Evolutionary conservation across 2,797 vertebrate genomes (phyloP), one percentile per base, ranked within the genome.

Genomic region (Sternotherus odoratus): DNA sequence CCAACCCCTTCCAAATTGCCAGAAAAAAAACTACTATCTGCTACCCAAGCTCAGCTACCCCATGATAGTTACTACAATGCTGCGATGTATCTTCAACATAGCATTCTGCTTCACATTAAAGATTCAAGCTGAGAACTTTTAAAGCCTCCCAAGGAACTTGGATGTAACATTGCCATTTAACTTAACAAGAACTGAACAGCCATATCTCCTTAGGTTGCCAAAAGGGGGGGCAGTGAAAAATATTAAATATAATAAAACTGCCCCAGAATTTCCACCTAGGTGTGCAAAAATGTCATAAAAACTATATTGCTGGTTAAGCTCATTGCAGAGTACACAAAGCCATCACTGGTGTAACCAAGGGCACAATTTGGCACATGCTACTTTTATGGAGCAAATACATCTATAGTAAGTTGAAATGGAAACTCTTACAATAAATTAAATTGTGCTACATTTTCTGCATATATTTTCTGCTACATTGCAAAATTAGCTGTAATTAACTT

Each of bases 351-450:
- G 54, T 1, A 88, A 3, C 3, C 11, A 60, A 86, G 24, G 60
- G 28, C 24, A 86, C 5, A 81, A 43, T 83, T 54, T 15, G 80
- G 23, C 2, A 23, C 48, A 53, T 6, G 3, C 0, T 75, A 82
- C 3, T 54, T 91, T 43, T 79, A 80, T 2, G 17, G 8, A 10
- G 82, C 53, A 6, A 78, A 48, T n/a, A 63, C 92, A 85, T 85
- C 23, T 81, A 17, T 49, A 83, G 28, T 56, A 66, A 87, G 28
- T 81, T 12, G 81, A 88, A 91, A 54, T 49, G 11, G 8, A 96
- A 90, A 82, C 1, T 77, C 84, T 93, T 87, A 66, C 4, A 54
- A 3, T 83, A 43, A 77, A 81, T 74, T 91, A 85, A 89, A 87
- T 88, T 85, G 72, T 1, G 2, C 0, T 77, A 46, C 0, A 83